phyloP scores from a whole-genome alignment of 2,888 invertebrate genomes.

The Lasioglossum leucozonium region DNA sequence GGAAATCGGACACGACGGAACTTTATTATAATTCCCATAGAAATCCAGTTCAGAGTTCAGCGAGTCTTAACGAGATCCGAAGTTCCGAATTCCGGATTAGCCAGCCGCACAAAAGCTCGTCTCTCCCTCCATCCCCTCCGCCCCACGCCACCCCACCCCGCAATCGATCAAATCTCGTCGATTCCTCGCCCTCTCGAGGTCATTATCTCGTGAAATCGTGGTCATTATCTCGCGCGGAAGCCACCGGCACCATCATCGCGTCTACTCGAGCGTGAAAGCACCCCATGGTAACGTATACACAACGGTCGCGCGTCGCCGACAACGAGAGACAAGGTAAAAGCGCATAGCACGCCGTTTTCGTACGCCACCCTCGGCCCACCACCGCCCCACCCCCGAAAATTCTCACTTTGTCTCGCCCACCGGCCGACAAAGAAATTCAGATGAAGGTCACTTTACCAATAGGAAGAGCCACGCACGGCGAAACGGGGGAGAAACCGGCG shows the following conservation, averaged over 20 bases:
- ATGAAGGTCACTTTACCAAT: conserved; percentile 77
- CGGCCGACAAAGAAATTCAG: conserved; percentile 73
- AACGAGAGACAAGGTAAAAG: conserved; percentile 45
- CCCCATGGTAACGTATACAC: conserved; percentile 9
- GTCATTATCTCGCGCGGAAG: conserved; percentile 30
- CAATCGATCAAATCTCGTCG: conserved; percentile 29
- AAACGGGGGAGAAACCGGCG: conserved; percentile 1
- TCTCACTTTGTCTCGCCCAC: conserved; percentile 23
- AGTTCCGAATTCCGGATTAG: background rate
- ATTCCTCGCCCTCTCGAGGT: background rate
- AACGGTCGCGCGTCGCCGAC: background rate
- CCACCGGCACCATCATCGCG: conserved; percentile 11
- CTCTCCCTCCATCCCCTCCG: too few relatives aligned
- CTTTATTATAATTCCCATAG: background rate
- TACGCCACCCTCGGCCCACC: conserved; percentile 1
- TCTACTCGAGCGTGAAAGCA: conserved; percentile 17
- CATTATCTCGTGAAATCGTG: conserved; percentile 27
- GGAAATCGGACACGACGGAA: background rate
- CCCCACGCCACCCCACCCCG: background rate
- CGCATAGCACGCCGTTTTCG: conserved; percentile 32
- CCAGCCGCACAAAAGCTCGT: background rate
- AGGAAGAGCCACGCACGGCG: conserved; percentile 44
- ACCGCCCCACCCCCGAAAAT: conserved; percentile 13
- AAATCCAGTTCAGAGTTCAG: background rate
- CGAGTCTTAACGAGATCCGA: background rate